Evolutionary conservation across 1,140 invertebrate species (phyloP), one percentile per base, ranked within the genome.

Genomic region (Trichogramma pretiosum): DNA sequence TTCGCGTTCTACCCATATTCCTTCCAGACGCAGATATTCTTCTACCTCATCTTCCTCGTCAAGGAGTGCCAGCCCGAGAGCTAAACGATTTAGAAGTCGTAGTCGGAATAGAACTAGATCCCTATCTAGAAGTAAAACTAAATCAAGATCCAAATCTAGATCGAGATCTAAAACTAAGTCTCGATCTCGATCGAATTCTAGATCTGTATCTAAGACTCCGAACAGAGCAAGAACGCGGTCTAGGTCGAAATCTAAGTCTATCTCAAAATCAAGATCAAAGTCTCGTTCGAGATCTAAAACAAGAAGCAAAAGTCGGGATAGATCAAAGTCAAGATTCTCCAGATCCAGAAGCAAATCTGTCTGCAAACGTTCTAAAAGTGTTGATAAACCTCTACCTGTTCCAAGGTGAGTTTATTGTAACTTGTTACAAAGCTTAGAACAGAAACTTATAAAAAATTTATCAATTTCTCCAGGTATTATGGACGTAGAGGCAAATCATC

Each of bases 401-500:
- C 67, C 70, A 53, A 72, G 70, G 70, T 70, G 57, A 50, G 28
- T 33, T 17, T 24, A 28, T 35, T 28, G n/a, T 30, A 24, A 30
- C 35, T 49, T 21, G 24, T 32, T 16, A 38, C 28, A n/a, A n/a
- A n/a, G n/a, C n/a, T n/a, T n/a, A n/a, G n/a, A n/a, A n/a, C n/a
- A 8, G 22, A 42, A 41, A 37, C 5, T 34, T 35, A 26, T 39
- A 16, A 30, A 39, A 26, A 22, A 38, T 37, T 50, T 43, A 10
- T 44, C 34, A 17, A 4, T 34, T 14, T 72, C 16, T 67, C 59
- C 44, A 77, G 81, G 48, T 84, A 84, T 63, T 84, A 84, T 60
- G 82, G 82, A 24, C 69, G 82, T 24, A 78, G 79, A 54, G 77
- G 75, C 26, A 79, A 74, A 54, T 72, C 70, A 5, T 72, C 70